These are phyloP conservation scores for Epinotia demarniana DNA, from an alignment of 2,888 invertebrate species.

Conservation along the genomic window DNA sequence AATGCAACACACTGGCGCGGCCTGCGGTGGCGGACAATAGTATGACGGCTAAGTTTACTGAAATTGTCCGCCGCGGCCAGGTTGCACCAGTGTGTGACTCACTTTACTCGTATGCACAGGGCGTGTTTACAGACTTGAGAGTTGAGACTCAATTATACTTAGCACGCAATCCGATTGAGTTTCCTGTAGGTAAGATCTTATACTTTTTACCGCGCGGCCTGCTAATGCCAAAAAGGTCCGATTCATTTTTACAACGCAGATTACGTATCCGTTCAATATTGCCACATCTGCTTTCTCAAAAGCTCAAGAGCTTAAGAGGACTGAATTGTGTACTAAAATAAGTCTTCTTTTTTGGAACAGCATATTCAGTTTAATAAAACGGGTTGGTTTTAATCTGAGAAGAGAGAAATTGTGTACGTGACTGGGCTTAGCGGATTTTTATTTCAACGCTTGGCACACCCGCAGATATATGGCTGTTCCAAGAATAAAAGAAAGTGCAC, in stretches of 20 bases:
- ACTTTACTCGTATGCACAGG: too few relatives aligned
- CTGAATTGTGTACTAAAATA: not conserved
- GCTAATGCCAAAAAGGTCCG: conserved; percentile 29
- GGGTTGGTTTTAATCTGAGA: conserved; percentile 28
- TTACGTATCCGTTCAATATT: conserved; percentile 36
- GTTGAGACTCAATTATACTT: not conserved
- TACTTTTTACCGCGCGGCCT: not conserved
- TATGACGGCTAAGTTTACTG: too few relatives aligned
- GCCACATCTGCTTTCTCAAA: not conserved
- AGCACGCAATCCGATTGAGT: not conserved
- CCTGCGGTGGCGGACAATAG: too few relatives aligned
- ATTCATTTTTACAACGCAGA: conserved; percentile 42
- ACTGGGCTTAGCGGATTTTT: conserved; percentile 21
- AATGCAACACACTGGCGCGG: too few relatives aligned
- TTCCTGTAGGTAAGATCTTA: not conserved
- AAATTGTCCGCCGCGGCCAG: too few relatives aligned
- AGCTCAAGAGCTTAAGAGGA: not conserved
- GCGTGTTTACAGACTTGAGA: too few relatives aligned
- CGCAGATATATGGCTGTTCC: not conserved
- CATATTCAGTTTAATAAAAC: conserved; percentile 26
- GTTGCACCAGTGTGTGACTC: too few relatives aligned
- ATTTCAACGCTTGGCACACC: conserved; percentile 12
- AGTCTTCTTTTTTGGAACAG: conserved; percentile 24
- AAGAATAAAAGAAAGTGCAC: not conserved
- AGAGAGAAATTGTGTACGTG: conserved; percentile 20